Evolutionary conservation across 1,140 invertebrate genomes (phyloP).

Genomic region (Cherax destructor): DNA sequence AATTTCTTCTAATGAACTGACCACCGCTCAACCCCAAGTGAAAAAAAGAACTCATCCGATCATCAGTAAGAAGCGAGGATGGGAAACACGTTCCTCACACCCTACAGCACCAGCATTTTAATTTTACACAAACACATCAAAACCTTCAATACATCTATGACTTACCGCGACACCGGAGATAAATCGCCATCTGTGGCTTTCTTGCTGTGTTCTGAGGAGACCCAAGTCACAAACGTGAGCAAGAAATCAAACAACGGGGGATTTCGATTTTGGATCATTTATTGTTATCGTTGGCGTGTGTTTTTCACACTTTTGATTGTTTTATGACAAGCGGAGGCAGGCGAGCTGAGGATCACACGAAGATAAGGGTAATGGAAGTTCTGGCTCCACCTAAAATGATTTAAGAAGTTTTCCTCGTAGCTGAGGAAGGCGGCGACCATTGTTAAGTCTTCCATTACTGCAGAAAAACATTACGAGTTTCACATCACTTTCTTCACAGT

Average conservation of each 20-base stretch:
- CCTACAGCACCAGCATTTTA: background rate
- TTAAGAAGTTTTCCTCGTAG: background rate
- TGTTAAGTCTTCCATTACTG: too few relatives aligned
- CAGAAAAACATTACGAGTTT: too few relatives aligned
- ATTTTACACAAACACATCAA: background rate
- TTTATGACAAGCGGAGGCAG: background rate
- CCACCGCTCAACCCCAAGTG: background rate
- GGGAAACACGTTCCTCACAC: background rate
- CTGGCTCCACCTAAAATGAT: background rate
- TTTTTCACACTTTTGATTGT: conserved; percentile 7
- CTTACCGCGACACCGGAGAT: background rate
- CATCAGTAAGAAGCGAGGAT: background rate
- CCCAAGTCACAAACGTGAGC: conserved; percentile 7
- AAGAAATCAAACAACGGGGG: conserved; percentile 12
- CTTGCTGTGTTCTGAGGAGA: background rate
- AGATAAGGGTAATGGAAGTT: conserved; percentile 5
- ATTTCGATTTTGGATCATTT: conserved; percentile 22
- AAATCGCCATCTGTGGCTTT: background rate
- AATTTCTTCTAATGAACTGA: conserved; percentile 47
- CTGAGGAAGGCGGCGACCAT: too few relatives aligned
- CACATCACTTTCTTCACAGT: too few relatives aligned
- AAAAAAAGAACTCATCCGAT: background rate
- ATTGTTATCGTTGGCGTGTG: conserved; percentile 36
- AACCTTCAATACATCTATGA: background rate
- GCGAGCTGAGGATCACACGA: background rate